A percentile compares a stretch with the other conserved stretches of the same genome.
Evolutionary conservation across 2,113 vertebrate genomes (phyloP).

Genomic region (Illadopsis cleaveri): DNA sequence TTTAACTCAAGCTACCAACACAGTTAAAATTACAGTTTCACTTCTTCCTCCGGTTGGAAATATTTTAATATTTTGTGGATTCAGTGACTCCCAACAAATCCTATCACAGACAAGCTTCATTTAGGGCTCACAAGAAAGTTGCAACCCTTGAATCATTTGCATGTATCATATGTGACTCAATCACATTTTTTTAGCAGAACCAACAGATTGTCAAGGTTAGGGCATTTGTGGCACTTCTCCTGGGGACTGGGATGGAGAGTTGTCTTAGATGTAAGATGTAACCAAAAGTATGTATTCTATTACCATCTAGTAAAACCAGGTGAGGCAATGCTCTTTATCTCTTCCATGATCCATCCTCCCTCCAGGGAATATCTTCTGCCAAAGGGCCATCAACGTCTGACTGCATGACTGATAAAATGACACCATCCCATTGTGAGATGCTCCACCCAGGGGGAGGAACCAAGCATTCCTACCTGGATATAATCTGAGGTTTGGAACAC

Average conservation of each 20-base stretch:
- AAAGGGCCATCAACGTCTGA: too few relatives aligned
- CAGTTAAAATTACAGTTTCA: background rate
- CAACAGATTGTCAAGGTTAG: background rate
- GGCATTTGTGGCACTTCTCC: background rate
- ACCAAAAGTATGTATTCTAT: background rate
- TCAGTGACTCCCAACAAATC: background rate
- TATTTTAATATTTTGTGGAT: background rate
- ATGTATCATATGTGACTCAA: background rate
- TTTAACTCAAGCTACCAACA: background rate
- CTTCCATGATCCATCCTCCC: background rate
- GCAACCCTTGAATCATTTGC: background rate
- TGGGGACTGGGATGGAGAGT: background rate
- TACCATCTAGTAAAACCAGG: background rate
- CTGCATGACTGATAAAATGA: background rate
- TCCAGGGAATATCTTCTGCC: background rate
- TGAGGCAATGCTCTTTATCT: background rate
- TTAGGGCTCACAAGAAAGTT: background rate
- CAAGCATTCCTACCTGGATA: background rate
- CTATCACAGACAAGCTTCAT: background rate
- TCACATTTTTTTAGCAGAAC: background rate
- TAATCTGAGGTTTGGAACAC: background rate
- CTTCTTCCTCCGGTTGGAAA: background rate
- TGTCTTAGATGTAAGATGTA: too few relatives aligned
- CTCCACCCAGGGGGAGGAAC: rapidly evolving
- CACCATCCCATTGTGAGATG: background rate